Base-by-base conservation (phyloP, 2,888 invertebrate genomes). In the Euphydryas editha region DNA sequence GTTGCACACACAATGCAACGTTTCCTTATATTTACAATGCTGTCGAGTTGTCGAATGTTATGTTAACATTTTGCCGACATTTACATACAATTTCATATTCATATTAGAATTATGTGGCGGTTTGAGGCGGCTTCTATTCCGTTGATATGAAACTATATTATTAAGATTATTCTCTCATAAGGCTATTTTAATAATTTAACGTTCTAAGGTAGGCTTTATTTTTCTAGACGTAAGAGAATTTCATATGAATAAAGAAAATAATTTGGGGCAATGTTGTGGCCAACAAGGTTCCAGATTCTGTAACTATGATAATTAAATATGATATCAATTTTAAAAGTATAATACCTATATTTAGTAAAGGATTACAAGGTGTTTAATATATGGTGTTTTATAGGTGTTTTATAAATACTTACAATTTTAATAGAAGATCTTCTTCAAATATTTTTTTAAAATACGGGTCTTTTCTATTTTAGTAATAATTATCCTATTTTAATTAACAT, bases 1-100 rank as follows among this genome's bases (percentile, higher is more conserved):
- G 84, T 83, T n/a, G n/a, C n/a, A 80, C 78, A 84, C 82, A 83
- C 80, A 79, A 80, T 84, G 85, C 85, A 83, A 81, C 81, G 82
- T 79, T 82, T 81, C 80, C 78, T 82, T 86, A 85, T 87, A 87
- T 90, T 88, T 88, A 87, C 83, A 84, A 79, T 80, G 80, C 81
- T 84, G 86, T 83, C 80, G 84, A 88, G 84, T 87, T 88, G 87
- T 88, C 87, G 87, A 87, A 81, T 86, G 83, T 78, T 77, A 81
- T 61, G 67, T 84, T 78, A 86, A 86, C 82, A 86, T 88, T 89
- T 84, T 85, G 84, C 74, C 79, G 79, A 83, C 81, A 90, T 90
- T 90, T 84, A 84, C 87, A 89, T 90, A 88, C 81, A 84, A 89
- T 88, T 90, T 89, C 87, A 90, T 88, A 89, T 90, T 90, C 89